A percentile compares a stretch with the other conserved stretches of the same genome.
These are phyloP conservation scores for Poliocrania exsul DNA, from an alignment of 2,797 vertebrate species.

Conservation along the genomic window DNA sequence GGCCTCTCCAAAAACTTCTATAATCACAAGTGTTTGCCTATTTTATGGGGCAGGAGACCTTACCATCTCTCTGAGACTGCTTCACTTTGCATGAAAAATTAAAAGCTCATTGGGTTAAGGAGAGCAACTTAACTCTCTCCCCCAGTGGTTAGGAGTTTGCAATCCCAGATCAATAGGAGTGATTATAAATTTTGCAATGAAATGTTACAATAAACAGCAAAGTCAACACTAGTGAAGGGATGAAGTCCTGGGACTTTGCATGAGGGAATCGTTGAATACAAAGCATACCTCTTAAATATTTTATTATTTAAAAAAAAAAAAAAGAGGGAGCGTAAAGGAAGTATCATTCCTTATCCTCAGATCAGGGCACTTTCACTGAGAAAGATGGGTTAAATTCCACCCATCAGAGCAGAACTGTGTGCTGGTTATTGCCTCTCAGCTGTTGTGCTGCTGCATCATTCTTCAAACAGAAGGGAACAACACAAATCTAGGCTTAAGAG, in stretches of 20 bases:
- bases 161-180: neutral
- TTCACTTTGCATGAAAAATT: neutral
- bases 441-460: neutral
- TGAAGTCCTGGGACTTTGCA: neutral
- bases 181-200: neutral
- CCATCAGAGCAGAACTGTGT: neutral
- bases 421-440: neutral
- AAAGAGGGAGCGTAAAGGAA: neutral
- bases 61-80: neutral
- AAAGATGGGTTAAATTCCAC: neutral
- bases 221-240: neutral
- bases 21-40: neutral
- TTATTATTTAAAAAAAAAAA: neutral
- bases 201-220: neutral
- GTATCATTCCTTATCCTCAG: neutral
- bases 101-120: neutral
- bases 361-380: neutral
- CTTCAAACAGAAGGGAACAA: neutral
- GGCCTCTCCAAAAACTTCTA: neutral
- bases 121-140: slow-evolving; percentile 8
- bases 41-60: neutral
- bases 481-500: neutral
- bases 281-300: neutral
- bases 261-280: accelerated
- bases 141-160: neutral